A percentile compares a stretch with the other conserved stretches of the same genome.
These are phyloP conservation scores for Enteromius unitaeniatus DNA, from an alignment of 2,797 vertebrate genomes.

Conservation along the genomic window DNA sequence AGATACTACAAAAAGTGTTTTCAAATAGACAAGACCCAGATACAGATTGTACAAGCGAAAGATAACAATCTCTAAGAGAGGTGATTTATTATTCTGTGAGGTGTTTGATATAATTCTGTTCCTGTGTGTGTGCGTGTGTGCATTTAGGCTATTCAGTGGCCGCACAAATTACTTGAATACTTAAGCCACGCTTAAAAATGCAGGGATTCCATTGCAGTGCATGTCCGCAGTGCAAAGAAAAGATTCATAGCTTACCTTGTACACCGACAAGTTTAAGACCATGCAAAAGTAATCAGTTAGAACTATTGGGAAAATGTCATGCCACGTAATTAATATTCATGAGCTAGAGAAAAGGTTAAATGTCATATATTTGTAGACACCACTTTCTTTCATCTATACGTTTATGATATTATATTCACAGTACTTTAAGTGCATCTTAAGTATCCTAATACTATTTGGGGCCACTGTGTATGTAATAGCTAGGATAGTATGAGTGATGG, in stretches of 20 bases:
- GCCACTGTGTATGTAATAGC: not conserved
- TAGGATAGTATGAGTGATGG: not conserved
- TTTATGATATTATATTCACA: not conserved
- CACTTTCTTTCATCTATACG: not conserved
- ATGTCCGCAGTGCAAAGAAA: not conserved
- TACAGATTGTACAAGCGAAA: conserved; percentile 63
- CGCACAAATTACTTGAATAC: not conserved
- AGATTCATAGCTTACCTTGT: not conserved
- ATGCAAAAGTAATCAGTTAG: not conserved
- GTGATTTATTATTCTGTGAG: conserved; percentile 75
- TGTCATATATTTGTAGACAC: not conserved
- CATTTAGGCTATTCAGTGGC: not conserved
- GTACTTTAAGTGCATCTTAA: not conserved
- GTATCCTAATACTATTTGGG: not conserved
- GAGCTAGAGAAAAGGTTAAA: conserved; percentile 11
- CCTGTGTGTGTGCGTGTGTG: conserved; percentile 6
- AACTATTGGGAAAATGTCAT: conserved; percentile 26
- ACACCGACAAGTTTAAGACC: not conserved
- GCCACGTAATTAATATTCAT: conserved; percentile 10
- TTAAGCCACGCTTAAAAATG: not conserved
- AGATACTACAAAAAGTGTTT: conserved; percentile 65
- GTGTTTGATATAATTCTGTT: conserved; percentile 49
- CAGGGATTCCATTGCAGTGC: not conserved
- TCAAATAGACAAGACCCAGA: conserved; percentile 70
- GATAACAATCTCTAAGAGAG: conserved; percentile 67